Evolutionary conservation across 2,888 invertebrate genomes (phyloP), one percentile per base, ranked within the genome.

Genomic region (Chloromyia formosa): DNA sequence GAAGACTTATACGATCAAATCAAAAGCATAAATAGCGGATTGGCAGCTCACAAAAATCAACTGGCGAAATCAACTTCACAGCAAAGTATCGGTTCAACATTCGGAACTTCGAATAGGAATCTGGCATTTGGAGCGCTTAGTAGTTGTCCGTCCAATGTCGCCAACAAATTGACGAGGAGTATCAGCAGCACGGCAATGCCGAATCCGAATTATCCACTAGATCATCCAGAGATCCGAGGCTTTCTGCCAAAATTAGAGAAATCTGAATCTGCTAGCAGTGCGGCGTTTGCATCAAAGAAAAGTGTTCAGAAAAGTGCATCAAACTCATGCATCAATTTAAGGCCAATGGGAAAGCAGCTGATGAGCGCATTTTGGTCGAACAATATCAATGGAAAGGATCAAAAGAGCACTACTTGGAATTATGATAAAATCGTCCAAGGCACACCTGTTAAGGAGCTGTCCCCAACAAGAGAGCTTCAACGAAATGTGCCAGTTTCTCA

Each of bases 281-380:
- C 16, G 14, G n/a, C 61, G 40, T 61, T 40, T 42, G 54, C 20
- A 14, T 1, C 23, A 7, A 45, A 18, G 66, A 68, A 68, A 35
- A 27, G 75, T 20, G 73, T 77, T 10, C 78, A 79, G 27, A 80
- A 81, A 73, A 80, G 80, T 68, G 74, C 77, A 18, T 81, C 81
- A 7, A 80, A 80, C 66, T 78, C 79, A n/a, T 77, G 77, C 49
- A 54, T 79, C n/a, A 73, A 45, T 45, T 18, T 71, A n/a, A 69
- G 74, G 27, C 76, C 83, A 14, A 83, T 82, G 10, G 84, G 84
- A 69, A 85, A 85, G 62, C 85, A 85, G 75, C 74, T 83, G 16
- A 81, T 86, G 81, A 85, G 84, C 74, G 82, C 84, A 23, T 86
- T 86, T 78, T 86, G 86, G 86, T 79, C 81, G 16, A 85, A 84